phyloP scores from a whole-genome alignment of 2,113 vertebrate genomes.

The Zapornia atra region DNA sequence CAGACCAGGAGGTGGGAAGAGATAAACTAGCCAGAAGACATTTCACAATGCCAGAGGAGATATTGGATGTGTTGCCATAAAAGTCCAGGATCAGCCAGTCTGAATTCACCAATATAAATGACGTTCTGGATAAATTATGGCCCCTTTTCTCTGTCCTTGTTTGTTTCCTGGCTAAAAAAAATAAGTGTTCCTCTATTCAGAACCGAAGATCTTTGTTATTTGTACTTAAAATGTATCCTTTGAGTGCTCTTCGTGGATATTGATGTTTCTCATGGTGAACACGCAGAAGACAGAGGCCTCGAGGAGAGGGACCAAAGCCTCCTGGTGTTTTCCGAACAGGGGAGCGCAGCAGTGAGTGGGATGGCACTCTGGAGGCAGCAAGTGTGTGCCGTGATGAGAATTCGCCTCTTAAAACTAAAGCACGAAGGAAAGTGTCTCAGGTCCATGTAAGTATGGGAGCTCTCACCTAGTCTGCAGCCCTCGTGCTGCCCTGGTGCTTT shows the following conservation, averaged over 20 bases:
- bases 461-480: not conserved
- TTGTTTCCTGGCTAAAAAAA: not conserved
- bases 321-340: slow-evolving; percentile 63
- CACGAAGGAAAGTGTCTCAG: slow-evolving; percentile 77
- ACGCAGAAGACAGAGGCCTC: slow-evolving; percentile 62
- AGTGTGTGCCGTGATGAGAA: slow-evolving; percentile 79
- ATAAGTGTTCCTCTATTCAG: rapidly evolving
- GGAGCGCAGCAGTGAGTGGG: slow-evolving; percentile 11
- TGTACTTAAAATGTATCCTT: not conserved
- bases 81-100: not conserved
- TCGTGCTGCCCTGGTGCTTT: not conserved
- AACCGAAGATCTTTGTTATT: not conserved
- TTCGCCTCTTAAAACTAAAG: slow-evolving; percentile 86
- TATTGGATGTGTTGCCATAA: not conserved
- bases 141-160: not conserved
- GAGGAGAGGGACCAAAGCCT: slow-evolving; percentile 75
- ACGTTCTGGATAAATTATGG: not conserved
- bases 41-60: not conserved
- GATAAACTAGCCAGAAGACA: not conserved
- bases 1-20: not conserved
- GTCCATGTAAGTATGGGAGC: slow-evolving; percentile 53
- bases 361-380: slow-evolving; percentile 89
- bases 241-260: slow-evolving; percentile 67
- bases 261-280: slow-evolving; percentile 72
- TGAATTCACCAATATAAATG: not conserved